Percentiles rank a stretch among this genome's conserved stretches.
Evolutionary conservation across 2,888 invertebrate species (phyloP).

Genomic region (Andrena bicolor): DNA sequence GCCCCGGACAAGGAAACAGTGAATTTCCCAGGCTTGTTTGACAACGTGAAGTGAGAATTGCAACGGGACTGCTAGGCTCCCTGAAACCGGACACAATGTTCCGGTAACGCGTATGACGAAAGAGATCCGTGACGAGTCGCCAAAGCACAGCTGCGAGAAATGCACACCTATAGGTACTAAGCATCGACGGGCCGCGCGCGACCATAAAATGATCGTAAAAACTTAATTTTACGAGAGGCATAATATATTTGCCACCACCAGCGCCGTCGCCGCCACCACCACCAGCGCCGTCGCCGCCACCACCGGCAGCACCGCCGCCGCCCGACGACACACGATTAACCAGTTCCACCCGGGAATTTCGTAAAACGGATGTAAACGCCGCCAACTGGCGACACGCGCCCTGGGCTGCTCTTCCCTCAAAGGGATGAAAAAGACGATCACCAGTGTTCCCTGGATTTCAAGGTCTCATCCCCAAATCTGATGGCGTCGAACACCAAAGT

Average conservation of each 20-base stretch:
- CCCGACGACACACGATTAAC: constrained; percentile 71
- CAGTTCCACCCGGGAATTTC: constrained; percentile 72
- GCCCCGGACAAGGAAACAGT: not conserved
- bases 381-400: constrained; percentile 40
- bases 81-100: constrained; percentile 65
- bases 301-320: constrained; percentile 45
- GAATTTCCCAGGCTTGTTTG: not conserved
- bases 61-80: not conserved
- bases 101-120: constrained; percentile 67
- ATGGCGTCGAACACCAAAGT: too few species aligned
- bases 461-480: too few species aligned
- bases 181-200: constrained; percentile 82
- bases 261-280: constrained; percentile 52
- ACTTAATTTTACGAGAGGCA: constrained; percentile 85
- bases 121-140: constrained; percentile 73
- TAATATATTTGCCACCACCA: constrained; percentile 85
- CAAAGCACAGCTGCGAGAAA: constrained; percentile 73
- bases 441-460: not conserved
- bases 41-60: not conserved
- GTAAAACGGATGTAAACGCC: constrained; percentile 50
- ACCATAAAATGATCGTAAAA: constrained; percentile 85
- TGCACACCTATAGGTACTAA: constrained; percentile 76
- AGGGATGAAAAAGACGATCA: not conserved
- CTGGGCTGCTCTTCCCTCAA: not conserved
- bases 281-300: constrained; percentile 64